phyloP scores from a whole-genome alignment of 2,888 invertebrate species.

The Phlogophora meticulosa region DNA sequence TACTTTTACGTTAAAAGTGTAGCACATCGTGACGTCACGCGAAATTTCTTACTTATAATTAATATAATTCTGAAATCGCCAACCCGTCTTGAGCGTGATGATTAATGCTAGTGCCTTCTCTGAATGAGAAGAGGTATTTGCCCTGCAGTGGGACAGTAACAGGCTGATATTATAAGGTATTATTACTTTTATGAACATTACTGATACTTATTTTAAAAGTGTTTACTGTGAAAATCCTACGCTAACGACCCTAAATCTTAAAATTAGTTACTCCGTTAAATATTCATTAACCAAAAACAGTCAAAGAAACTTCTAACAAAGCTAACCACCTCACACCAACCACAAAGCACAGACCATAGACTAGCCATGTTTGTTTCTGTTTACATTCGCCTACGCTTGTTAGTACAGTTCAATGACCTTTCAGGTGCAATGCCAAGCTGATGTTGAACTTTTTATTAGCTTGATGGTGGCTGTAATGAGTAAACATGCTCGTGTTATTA shows the following conservation, averaged over 20 bases:
- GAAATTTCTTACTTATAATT: no score
- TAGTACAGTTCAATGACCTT: slow-evolving; percentile 55
- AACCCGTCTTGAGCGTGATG: no score
- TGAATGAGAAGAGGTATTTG: no score
- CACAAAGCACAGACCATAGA: slow-evolving; percentile 39
- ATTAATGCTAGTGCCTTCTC: no score
- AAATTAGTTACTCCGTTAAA: background rate
- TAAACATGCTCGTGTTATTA: slow-evolving; percentile 20
- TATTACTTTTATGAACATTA: no score
- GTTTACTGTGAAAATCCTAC: no score
- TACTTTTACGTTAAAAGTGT: no score
- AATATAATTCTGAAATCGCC: no score
- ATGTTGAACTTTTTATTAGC: slow-evolving; percentile 62
- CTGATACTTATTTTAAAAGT: no score
- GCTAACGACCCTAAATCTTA: background rate
- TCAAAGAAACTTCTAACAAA: slow-evolving; percentile 22
- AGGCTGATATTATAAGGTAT: no score
- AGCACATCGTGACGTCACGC: no score
- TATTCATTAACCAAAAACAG: slow-evolving; percentile 16
- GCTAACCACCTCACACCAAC: slow-evolving; percentile 40
- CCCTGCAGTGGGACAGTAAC: no score
- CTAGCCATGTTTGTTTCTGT: slow-evolving; percentile 52
- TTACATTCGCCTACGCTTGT: slow-evolving; percentile 57
- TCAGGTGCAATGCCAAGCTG: slow-evolving; percentile 57
- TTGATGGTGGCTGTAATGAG: slow-evolving; percentile 44